Base-by-base conservation (phyloP, 2,888 invertebrate species). In the Nemapogon koenigi region DNA sequence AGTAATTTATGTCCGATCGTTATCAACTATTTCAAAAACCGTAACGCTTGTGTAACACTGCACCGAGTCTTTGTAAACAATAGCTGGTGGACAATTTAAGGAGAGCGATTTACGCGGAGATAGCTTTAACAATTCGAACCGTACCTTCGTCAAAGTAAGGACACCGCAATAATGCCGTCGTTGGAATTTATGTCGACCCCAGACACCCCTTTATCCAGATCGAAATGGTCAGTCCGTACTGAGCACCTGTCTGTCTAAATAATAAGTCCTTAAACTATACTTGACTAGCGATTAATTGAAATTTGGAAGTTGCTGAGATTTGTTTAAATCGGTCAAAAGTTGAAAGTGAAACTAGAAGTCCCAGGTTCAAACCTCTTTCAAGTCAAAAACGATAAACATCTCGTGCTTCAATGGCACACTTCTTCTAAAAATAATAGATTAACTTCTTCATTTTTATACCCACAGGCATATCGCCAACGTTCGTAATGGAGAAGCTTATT, bases 111-210 rank as follows among this genome's bases (percentile, higher is more conserved):
- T 58, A 54, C 52, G 59, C 57, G 49, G 50, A 59, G 65, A 67
- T 62, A 66, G 55, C 58, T 60, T 59, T 52, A 55, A 66, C 63
- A 65, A 63, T 68, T 63, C 58, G 50, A 52, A 46, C 51, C 49
- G 53, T 57, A 73, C 72, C 72, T 71, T 72, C 70, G 70, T 73
- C 72, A 72, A 68, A 66, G 53, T 59, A 57, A 63, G 59, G 58
- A 60, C 58, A 53, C 60, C 62, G 57, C 64, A 70, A 67, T 71
- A 68, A 66, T 56, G 62, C 60, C 51, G 57, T 55, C 63, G 57
- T 57, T 44, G 62, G 67, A 69, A 70, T 70, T 71, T 66, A 67
- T 70, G 69, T 68, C 67, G 59, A 62, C 61, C 62, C 59, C 59
- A 64, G 59, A 46, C 50, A 44, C 54, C 58, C 60, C 56, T 57